Percentiles rank a stretch among this genome's conserved stretches.
Conservation (phyloP, 53 echinoderm and acorn worm genomes). For the Holothuria scabra region DNA sequence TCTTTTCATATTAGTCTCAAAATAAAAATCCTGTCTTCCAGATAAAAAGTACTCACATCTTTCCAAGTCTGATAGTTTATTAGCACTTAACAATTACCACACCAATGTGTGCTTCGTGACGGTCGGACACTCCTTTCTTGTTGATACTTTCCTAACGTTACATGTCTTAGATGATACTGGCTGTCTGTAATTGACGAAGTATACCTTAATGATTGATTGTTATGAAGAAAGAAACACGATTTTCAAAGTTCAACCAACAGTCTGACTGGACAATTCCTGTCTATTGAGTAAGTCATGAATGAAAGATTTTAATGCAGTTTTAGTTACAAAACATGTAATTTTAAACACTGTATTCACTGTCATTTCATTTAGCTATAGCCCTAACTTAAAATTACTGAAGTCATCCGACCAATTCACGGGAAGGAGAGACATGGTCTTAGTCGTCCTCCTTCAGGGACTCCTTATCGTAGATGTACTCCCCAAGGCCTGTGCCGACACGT, state of each 20-base stretch:
- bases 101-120: constrained; percentile 22
- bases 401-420: constrained; percentile 22
- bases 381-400: neutral
- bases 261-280: no score
- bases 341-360: neutral
- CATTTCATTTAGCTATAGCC: neutral
- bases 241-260: no score
- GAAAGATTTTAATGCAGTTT: no score
- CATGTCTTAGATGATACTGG: neutral
- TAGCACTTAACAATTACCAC: neutral
- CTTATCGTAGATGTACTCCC: constrained; percentile 93
- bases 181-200: neutral
- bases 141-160: neutral
- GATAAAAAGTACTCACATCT: neutral
- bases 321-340: no score
- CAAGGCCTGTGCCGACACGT: constrained; percentile 82
- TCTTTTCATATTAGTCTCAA: no score
- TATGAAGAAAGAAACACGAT: no score
- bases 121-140: constrained; percentile 27
- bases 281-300: no score
- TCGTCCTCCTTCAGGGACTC: constrained; percentile 66
- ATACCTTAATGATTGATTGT: no score
- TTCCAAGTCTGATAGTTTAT: neutral
- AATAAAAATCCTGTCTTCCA: no score
- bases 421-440: constrained; percentile 9